phyloP scores from a whole-genome alignment of 1,140 invertebrate genomes.

The Nephila pilipes region DNA sequence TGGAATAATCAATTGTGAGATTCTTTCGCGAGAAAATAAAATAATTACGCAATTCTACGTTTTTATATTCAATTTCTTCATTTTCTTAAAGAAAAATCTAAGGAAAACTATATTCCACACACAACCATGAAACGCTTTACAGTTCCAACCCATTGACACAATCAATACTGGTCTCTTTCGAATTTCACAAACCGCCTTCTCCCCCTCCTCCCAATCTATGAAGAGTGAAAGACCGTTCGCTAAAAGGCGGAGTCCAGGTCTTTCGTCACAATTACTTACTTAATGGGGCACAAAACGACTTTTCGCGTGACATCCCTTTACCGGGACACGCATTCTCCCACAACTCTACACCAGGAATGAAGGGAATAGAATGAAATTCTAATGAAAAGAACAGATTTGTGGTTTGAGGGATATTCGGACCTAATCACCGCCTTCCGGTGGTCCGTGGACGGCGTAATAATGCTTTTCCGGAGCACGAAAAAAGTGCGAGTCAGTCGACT shows the following conservation, averaged over 20 bases:
- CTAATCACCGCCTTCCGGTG: constrained; percentile 65
- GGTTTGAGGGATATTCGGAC: not conserved
- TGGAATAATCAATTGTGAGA: too few relatives aligned
- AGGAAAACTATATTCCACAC: too few relatives aligned
- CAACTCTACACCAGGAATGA: constrained; percentile 9
- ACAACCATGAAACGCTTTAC: not conserved
- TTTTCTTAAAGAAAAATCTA: too few relatives aligned
- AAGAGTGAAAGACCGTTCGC: not conserved
- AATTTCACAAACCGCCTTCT: not conserved
- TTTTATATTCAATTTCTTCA: too few relatives aligned
- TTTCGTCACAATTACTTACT: constrained; percentile 72
- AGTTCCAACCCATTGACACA: not conserved
- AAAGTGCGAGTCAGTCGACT: constrained; percentile 60
- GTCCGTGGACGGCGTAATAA: constrained; percentile 60
- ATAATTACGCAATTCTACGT: too few relatives aligned
- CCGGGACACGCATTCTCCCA: constrained; percentile 56
- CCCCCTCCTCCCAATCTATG: too few relatives aligned
- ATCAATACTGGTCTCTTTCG: not conserved
- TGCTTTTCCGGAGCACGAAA: constrained; percentile 55
- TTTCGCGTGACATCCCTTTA: constrained; percentile 20
- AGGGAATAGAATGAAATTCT: constrained; percentile 36
- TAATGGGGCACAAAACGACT: constrained; percentile 60
- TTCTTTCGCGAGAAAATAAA: too few relatives aligned
- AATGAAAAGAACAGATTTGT: constrained; percentile 59
- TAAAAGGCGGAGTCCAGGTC: constrained; percentile 42